phyloP scores from a whole-genome alignment of 2,888 invertebrate genomes.

The Hydrotaea cyrtoneurina region DNA sequence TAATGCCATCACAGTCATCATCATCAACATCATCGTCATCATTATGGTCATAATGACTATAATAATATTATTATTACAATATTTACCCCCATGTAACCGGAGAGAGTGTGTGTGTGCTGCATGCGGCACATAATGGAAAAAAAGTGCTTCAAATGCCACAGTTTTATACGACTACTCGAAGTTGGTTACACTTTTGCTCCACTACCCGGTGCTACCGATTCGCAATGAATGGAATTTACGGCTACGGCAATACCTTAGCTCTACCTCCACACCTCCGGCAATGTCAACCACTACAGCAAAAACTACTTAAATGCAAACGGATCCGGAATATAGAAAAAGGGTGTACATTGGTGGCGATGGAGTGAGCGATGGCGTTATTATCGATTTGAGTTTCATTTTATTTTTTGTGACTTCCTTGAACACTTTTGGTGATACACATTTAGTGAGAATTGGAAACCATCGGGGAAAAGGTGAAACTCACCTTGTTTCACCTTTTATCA shows the following conservation, averaged over 20 bases:
- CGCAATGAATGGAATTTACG: constrained; percentile 22
- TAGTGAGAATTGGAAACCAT: too few species aligned
- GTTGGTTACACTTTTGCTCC: neutral
- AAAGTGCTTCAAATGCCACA: neutral
- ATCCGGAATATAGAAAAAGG: neutral
- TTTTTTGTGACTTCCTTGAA: neutral
- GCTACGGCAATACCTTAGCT: neutral
- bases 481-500: too few species aligned
- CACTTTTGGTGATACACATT: neutral
- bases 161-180: neutral
- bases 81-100: neutral
- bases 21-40: neutral
- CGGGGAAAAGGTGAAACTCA: too few species aligned
- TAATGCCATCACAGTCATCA: constrained; percentile 6
- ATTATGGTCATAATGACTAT: neutral
- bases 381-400: too few species aligned
- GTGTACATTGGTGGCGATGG: neutral
- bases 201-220: neutral
- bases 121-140: neutral
- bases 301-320: constrained; percentile 20
- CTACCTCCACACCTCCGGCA: neutral
- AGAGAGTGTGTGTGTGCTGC: neutral
- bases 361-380: neutral
- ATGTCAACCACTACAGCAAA: neutral
- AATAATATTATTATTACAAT: constrained; percentile 15